Conservation (phyloP, 1,140 invertebrate species). For the Platyscapa corneri region DNA sequence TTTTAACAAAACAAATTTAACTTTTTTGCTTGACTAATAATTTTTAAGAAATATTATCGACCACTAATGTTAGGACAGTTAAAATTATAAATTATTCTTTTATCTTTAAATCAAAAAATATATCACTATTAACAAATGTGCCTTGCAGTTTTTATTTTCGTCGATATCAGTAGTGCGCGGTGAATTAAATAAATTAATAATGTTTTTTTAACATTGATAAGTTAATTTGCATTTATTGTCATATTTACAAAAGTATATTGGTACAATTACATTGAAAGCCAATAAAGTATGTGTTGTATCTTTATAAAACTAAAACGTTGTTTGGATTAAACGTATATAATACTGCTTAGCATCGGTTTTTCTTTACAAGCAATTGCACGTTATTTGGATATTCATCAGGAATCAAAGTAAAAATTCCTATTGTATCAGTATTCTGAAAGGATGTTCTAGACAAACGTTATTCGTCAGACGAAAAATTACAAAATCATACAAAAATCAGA, state of each 20-base stretch:
- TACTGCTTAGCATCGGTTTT: conserved; percentile 39
- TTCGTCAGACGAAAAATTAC: neutral
- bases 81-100: neutral
- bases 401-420: conserved; percentile 12
- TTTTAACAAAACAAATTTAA: neutral
- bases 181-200: conserved; percentile 31
- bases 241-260: conserved; percentile 51
- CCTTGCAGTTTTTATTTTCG: neutral
- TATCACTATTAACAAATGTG: neutral
- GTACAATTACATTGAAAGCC: conserved; percentile 49
- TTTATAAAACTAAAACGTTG: conserved; percentile 41
- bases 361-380: conserved; percentile 38
- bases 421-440: neutral
- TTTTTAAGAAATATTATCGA: neutral
- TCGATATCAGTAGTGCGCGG: neutral
- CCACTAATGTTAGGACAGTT: neutral
- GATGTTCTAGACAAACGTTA: neutral
- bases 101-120: neutral
- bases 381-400: conserved; percentile 25
- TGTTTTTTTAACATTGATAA: conserved; percentile 42
- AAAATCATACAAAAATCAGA: conserved; percentile 1
- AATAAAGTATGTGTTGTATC: conserved; percentile 36
- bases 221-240: conserved; percentile 51
- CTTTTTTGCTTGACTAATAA: neutral
- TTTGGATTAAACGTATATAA: conserved; percentile 37